A percentile compares a stretch with the other conserved stretches of the same genome.
These are phyloP conservation scores for Hystrix cristata DNA, from an alignment of 2,113 vertebrate genomes.

Conservation along the genomic window DNA sequence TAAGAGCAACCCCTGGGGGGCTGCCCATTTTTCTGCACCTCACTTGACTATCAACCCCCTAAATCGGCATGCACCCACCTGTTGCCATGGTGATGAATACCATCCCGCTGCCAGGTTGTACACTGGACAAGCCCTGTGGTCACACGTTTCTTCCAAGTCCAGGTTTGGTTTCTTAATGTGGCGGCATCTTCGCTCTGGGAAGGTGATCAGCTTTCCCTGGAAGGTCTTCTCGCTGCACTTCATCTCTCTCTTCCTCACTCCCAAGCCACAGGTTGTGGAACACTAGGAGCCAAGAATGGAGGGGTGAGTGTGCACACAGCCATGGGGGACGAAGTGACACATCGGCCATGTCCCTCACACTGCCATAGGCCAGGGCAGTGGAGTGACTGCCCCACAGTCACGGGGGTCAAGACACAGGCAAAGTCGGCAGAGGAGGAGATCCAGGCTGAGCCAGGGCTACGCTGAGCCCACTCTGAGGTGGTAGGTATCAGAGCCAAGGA, in stretches of 20 bases:
- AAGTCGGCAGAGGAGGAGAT: background rate
- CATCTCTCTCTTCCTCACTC: conserved; percentile 92
- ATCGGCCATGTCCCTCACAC: background rate
- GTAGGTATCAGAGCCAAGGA: background rate
- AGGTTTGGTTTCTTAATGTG: conserved; percentile 91
- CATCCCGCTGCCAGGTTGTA: conserved; percentile 89
- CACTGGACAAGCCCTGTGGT: conserved; percentile 88
- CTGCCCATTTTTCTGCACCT: too few relatives aligned
- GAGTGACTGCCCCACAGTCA: background rate
- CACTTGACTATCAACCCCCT: too few relatives aligned
- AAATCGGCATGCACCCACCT: conserved; percentile 86
- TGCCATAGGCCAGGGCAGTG: rapidly evolving
- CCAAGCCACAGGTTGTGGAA: conserved; percentile 93
- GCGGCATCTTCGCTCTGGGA: conserved; percentile 94
- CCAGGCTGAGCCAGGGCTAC: too few relatives aligned
- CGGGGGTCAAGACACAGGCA: rapidly evolving
- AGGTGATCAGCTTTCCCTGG: conserved; percentile 91
- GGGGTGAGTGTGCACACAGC: rapidly evolving
- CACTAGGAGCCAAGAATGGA: conserved; percentile 88
- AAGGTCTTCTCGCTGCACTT: conserved; percentile 93
- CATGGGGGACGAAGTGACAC: background rate
- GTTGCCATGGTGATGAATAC: conserved; percentile 97
- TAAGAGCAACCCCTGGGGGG: background rate
- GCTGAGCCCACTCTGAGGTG: background rate
- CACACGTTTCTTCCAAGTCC: conserved; percentile 93